Conservation (phyloP, 1,140 invertebrate genomes). For the Hycleus phaleratus region DNA sequence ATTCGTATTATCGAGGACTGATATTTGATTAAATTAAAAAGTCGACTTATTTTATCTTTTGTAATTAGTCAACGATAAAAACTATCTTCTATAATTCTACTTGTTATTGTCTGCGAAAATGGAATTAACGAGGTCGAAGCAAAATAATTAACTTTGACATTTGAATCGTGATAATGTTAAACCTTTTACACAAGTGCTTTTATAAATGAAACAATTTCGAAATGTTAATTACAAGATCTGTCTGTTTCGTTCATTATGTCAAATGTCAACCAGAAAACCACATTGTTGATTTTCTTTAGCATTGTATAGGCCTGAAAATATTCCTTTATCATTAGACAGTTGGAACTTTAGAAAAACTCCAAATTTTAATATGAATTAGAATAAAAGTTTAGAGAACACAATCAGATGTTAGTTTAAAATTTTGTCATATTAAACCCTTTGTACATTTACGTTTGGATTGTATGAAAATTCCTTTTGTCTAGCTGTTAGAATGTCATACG, state of each 20-base stretch:
- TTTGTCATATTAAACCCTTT: no score
- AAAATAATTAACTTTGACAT: conserved; percentile 23
- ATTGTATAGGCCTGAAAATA: no score
- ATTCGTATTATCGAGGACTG: no score
- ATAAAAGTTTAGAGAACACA: no score
- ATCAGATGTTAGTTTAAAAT: no score
- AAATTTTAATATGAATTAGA: no score
- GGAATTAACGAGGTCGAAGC: conserved; percentile 14
- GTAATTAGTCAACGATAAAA: neutral
- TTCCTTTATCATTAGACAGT: no score
- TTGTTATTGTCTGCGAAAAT: conserved; percentile 5
- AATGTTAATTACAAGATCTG: conserved; percentile 25
- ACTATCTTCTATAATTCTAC: neutral
- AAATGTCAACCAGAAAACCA: conserved; percentile 19
- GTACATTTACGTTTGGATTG: no score
- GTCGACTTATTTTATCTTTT: no score
- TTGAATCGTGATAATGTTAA: conserved; percentile 21
- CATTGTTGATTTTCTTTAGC: neutral
- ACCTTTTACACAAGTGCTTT: conserved; percentile 19
- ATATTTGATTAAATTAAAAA: no score
- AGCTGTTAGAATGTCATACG: neutral
- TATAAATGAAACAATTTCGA: conserved; percentile 17
- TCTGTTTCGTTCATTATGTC: conserved; percentile 20
- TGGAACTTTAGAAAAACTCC: no score
- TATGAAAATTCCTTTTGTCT: no score